Base-by-base conservation (phyloP, 2,113 vertebrate genomes). In the Spea bombifrons region DNA sequence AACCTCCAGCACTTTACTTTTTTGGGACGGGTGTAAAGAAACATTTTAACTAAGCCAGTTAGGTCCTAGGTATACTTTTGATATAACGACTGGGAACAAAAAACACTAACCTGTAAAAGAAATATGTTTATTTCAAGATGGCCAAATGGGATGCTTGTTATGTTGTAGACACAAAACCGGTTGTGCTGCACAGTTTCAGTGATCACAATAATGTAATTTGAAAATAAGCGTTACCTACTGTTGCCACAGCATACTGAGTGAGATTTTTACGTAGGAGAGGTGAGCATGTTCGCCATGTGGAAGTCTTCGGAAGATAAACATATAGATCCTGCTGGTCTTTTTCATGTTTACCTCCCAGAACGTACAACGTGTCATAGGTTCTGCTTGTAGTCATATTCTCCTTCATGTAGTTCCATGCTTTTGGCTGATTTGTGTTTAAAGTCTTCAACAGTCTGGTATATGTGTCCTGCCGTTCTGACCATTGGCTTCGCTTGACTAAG, bases 261-360 rank as follows among this genome's bases (percentile, higher is more conserved):
- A 96, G 89, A 84, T 95, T 95, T 85, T 87, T 94, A 85, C 91
- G 91, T 84, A 91, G 88, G 74, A 97, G 85, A 0, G 95, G 92
- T 7, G 92, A 84, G 71, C 93, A 93, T 49, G 84, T 83, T 81
- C 92, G 89, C 95, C 95, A 97, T 75, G 85, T 61, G n/a, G 90
- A 89, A n/a, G 86, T 93, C 76, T 85, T 90, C 4, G 95, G 94
- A 10, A 92, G 88, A 82, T 94, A 95, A 76, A 93, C 90, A 79
- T 93, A 93, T 3, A 95, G 83, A 43, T 88, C 82, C 86, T 97
- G 95, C 72, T 92, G 86, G 7, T 95, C 92, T 50, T 89, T 86
- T 82, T 96, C 92, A 5, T 95, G 94, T 66, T 90, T 90, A 47
- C 95, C 95, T 45, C 95, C 95, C 78, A 97, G 86, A 53, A 95